These are phyloP conservation scores for Buteo buteo DNA, from an alignment of 2,113 vertebrate species.

Conservation along the genomic window DNA sequence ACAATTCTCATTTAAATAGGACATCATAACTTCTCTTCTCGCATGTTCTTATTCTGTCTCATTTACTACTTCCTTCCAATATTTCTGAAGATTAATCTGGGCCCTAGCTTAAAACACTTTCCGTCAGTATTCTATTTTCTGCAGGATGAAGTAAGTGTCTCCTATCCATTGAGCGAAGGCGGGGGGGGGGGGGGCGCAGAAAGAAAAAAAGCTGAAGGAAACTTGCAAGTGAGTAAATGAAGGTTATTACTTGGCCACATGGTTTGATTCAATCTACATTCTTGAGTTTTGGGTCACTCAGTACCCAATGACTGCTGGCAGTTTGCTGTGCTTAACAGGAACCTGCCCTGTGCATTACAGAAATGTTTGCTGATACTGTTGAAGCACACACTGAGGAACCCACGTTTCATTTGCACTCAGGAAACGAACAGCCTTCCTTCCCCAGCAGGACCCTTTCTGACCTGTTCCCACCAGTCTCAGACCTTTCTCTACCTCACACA, in stretches of 20 bases:
- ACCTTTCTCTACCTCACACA: neutral
- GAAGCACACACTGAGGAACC: neutral
- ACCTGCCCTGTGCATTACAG: neutral
- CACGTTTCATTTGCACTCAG: neutral
- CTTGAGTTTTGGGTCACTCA: neutral
- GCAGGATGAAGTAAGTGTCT: neutral
- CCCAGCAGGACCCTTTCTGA: neutral
- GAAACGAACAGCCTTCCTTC: neutral
- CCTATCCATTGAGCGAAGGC: neutral
- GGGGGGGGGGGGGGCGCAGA: fast-evolving
- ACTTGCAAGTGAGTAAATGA: neutral
- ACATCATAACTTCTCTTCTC: neutral
- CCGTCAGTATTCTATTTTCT: neutral
- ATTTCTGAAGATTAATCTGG: neutral
- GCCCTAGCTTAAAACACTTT: neutral
- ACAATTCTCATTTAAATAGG: neutral
- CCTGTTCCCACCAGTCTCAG: neutral
- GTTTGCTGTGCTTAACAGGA: constrained; percentile 13
- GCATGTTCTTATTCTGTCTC: neutral
- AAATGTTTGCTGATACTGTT: neutral
- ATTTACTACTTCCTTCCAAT: neutral
- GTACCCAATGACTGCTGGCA: neutral
- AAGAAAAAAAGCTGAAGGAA: neutral
- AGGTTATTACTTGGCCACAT: neutral
- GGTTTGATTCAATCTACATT: constrained; percentile 16